These are phyloP conservation scores for Heliconius aoede DNA, from an alignment of 2,888 invertebrate genomes.

Conservation along the genomic window DNA sequence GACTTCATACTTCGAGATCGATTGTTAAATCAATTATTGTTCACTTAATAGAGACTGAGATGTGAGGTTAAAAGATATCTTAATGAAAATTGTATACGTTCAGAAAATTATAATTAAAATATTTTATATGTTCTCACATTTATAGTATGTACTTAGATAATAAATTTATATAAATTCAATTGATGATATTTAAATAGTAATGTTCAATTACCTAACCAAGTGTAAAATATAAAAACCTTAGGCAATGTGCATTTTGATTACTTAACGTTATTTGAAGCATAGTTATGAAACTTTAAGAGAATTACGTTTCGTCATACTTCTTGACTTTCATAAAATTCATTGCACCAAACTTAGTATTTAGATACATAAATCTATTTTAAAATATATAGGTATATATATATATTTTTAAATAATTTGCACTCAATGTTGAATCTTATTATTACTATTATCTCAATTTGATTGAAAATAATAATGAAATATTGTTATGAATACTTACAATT, in stretches of 20 bases:
- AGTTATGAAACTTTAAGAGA: slow-evolving; percentile 17
- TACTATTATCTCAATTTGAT: background rate
- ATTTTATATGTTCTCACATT: background rate
- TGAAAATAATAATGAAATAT: background rate
- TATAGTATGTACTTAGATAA: background rate
- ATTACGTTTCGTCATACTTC: background rate
- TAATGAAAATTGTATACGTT: background rate
- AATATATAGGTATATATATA: too few species aligned
- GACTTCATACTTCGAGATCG: background rate
- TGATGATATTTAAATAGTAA: background rate
- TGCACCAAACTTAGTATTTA: background rate
- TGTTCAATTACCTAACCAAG: background rate
- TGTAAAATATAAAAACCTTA: background rate
- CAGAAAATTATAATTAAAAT: background rate
- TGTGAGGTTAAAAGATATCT: background rate
- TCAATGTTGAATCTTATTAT: background rate
- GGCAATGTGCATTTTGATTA: slow-evolving; percentile 19
- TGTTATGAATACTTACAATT: slow-evolving; percentile 48
- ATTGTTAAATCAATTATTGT: slow-evolving; percentile 9
- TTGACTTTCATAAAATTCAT: background rate
- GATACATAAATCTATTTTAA: too few species aligned
- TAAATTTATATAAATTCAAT: background rate
- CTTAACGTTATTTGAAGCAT: slow-evolving; percentile 19
- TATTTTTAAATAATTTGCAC: background rate
- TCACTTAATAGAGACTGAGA: background rate